Evolutionary conservation across 2,113 vertebrate genomes (phyloP).

Genomic region (Sminthopsis crassicaudata): DNA sequence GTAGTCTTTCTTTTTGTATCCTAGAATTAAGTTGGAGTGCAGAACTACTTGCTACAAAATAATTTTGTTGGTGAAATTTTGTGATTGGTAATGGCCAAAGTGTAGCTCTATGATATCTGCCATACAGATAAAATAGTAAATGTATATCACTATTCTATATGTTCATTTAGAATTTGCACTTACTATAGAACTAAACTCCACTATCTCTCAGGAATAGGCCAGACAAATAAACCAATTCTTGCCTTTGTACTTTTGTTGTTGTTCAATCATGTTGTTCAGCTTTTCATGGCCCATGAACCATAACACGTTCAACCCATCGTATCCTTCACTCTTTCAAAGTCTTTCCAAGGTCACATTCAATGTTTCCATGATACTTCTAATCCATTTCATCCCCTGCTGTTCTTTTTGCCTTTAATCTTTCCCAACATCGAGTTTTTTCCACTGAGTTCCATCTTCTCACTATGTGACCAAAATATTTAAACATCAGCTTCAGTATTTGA

Average conservation of each 20-base stretch:
- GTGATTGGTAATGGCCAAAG: not conserved
- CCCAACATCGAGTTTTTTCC: not conserved
- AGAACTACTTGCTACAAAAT: not conserved
- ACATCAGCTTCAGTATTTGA: not conserved
- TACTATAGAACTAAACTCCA: not conserved
- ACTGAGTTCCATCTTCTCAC: not conserved
- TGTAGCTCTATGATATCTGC: not conserved
- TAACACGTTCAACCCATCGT: not conserved
- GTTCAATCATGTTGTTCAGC: not conserved
- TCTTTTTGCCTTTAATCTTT: not conserved
- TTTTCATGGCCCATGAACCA: not conserved
- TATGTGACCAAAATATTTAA: not conserved
- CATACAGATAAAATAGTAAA: not conserved
- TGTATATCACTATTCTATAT: not conserved
- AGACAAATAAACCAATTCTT: not conserved
- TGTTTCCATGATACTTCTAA: not conserved
- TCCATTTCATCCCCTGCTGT: not conserved
- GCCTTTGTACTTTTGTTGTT: not conserved
- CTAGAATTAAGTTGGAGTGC: not conserved
- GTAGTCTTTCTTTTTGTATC: not conserved
- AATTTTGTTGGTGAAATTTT: not conserved
- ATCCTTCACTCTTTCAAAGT: not conserved
- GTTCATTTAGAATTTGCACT: not conserved
- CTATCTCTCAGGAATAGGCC: not conserved
- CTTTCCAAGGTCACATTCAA: not conserved